Evolutionary conservation across 2,797 vertebrate genomes (phyloP).

Genomic region (Lindbergichthys nudifrons): DNA sequence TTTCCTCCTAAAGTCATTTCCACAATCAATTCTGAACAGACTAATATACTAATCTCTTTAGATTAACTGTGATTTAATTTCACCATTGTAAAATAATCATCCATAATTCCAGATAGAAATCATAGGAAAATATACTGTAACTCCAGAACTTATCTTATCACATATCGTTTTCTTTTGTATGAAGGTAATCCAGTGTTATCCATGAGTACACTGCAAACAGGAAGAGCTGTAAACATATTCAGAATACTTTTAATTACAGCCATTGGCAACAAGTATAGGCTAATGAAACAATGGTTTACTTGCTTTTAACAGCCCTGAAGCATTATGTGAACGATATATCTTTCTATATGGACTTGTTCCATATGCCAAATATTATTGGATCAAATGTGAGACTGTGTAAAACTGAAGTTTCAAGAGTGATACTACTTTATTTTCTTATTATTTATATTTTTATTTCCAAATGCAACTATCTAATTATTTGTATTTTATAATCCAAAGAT

Average conservation of each 20-base stretch:
- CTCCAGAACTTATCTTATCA: too few relatives aligned
- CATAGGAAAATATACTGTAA: too few relatives aligned
- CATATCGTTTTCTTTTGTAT: too few relatives aligned
- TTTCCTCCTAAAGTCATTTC: background rate
- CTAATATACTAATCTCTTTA: background rate
- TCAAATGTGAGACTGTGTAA: background rate
- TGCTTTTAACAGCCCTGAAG: background rate
- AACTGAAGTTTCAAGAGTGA: constrained; percentile 17
- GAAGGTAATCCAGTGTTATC: background rate
- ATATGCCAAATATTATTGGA: background rate
- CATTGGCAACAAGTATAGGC: background rate
- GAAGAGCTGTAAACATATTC: background rate
- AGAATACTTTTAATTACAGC: background rate
- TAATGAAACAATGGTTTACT: background rate
- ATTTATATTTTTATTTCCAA: too few relatives aligned
- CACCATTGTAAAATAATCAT: too few relatives aligned
- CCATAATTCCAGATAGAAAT: background rate
- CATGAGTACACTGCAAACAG: background rate
- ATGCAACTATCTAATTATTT: too few relatives aligned
- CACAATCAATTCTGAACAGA: background rate
- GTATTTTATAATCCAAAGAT: too few relatives aligned
- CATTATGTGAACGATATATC: background rate
- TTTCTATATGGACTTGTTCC: too few relatives aligned
- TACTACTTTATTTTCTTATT: constrained; percentile 10
- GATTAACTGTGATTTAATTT: background rate